These are phyloP conservation scores for Neoitamus cyanurus DNA, from an alignment of 2,888 invertebrate species.

Conservation along the genomic window DNA sequence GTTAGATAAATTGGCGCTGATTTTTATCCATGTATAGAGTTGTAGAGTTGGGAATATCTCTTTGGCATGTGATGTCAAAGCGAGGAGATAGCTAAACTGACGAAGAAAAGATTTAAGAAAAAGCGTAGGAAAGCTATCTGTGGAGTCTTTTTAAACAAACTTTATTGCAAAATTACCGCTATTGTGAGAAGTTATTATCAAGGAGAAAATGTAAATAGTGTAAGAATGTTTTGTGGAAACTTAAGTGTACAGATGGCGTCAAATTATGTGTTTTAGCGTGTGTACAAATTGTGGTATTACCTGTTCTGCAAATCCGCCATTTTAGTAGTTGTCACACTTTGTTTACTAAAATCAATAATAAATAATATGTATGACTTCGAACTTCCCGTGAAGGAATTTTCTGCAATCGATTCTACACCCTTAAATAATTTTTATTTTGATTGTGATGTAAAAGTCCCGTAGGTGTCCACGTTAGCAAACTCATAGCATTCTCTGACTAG, in stretches of 20 bases:
- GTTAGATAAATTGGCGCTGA: background rate
- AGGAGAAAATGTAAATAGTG: background rate
- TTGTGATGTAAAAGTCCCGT: background rate
- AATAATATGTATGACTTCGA: background rate
- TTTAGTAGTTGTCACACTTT: background rate
- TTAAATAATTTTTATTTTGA: background rate
- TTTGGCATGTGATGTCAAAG: background rate
- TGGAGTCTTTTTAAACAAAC: background rate
- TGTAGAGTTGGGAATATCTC: background rate
- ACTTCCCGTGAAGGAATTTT: background rate
- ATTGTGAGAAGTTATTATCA: background rate
- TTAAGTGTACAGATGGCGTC: background rate
- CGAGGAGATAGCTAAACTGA: background rate
- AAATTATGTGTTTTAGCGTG: background rate
- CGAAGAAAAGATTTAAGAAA: background rate
- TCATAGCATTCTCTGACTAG: background rate
- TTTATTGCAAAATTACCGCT: background rate
- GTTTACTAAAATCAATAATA: conserved; percentile 16
- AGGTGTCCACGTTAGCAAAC: background rate
- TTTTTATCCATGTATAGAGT: background rate
- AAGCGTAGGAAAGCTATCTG: background rate
- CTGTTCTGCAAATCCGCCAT: background rate
- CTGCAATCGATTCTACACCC: background rate
- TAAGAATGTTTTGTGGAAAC: background rate
- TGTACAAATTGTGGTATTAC: background rate